These are phyloP conservation scores for Sylvicola cinctus DNA, from an alignment of 2,888 invertebrate genomes.

Conservation along the genomic window DNA sequence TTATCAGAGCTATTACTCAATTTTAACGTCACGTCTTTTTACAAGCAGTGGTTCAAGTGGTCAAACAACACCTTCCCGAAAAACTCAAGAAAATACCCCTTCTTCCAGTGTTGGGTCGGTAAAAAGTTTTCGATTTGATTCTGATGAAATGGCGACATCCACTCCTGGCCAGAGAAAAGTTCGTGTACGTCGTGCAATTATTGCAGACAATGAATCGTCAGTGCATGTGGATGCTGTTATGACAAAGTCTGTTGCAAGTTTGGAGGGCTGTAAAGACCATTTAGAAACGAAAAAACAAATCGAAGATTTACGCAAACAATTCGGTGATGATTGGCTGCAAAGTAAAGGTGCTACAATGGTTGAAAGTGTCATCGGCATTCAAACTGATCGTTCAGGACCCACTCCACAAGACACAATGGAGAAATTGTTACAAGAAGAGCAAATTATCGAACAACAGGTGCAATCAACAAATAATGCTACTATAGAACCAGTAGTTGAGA, in stretches of 20 bases:
- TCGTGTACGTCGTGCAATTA: slow-evolving; percentile 24
- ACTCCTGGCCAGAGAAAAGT: slow-evolving; percentile 12
- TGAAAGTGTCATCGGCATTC: slow-evolving; percentile 32
- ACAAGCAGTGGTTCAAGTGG: slow-evolving; percentile 11
- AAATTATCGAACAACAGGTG: not conserved
- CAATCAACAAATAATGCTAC: not conserved
- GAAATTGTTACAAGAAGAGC: not conserved
- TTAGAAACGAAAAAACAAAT: slow-evolving; percentile 37
- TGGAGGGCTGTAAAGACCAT: slow-evolving; percentile 25
- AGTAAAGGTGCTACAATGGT: slow-evolving; percentile 30
- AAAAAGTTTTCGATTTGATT: slow-evolving; percentile 9
- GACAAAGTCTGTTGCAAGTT: slow-evolving; percentile 5
- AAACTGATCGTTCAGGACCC: not conserved
- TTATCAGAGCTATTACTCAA: slow-evolving; percentile 14
- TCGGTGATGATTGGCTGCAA: slow-evolving; percentile 39
- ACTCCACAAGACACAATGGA: not conserved
- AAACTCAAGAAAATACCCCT: slow-evolving; percentile 12
- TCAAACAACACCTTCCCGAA: slow-evolving; percentile 6
- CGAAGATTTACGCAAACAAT: slow-evolving; percentile 31
- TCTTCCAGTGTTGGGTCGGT: slow-evolving; percentile 20
- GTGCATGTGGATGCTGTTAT: slow-evolving; percentile 2
- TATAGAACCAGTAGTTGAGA: not conserved
- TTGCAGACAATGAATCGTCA: slow-evolving; percentile 22
- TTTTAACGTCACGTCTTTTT: slow-evolving; percentile 4
- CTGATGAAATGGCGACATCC: slow-evolving; percentile 4